Evolutionary conservation across 2,797 vertebrate species (phyloP).

Genomic region (Hippopotamyrus pictus): DNA sequence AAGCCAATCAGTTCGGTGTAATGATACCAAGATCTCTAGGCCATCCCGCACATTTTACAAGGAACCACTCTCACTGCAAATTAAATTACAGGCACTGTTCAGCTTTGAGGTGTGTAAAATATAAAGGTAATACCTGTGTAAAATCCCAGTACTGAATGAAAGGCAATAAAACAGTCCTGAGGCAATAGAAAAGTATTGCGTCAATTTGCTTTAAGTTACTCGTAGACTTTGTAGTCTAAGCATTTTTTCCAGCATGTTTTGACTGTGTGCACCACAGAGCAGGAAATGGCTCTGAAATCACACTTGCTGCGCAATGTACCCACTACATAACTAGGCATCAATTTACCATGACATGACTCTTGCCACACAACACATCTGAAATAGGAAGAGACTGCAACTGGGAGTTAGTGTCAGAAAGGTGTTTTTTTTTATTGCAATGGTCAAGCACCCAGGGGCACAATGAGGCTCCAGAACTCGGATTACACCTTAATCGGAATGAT

Average conservation of each 20-base stretch:
- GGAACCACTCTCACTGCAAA: background rate
- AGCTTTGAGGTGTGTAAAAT: background rate
- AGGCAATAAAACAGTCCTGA: background rate
- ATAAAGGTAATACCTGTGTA: background rate
- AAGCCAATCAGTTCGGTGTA: background rate
- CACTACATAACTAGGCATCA: background rate
- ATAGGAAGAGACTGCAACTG: background rate
- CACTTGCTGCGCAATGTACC: background rate
- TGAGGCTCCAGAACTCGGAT: background rate
- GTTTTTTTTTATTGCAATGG: background rate
- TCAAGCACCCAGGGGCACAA: background rate
- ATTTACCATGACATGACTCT: background rate
- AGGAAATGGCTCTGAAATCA: background rate
- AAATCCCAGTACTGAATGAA: background rate
- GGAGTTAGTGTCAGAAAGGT: background rate
- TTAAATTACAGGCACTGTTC: background rate
- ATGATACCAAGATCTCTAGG: too few species aligned
- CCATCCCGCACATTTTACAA: background rate
- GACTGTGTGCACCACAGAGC: background rate
- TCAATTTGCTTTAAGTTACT: slow-evolving; percentile 1
- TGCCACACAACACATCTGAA: background rate
- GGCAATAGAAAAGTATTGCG: background rate
- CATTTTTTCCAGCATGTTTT: background rate
- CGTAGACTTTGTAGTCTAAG: background rate
- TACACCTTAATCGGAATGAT: background rate